Evolutionary conservation across 2,888 invertebrate genomes (phyloP).

Genomic region (Bhutanitis thaidina): DNA sequence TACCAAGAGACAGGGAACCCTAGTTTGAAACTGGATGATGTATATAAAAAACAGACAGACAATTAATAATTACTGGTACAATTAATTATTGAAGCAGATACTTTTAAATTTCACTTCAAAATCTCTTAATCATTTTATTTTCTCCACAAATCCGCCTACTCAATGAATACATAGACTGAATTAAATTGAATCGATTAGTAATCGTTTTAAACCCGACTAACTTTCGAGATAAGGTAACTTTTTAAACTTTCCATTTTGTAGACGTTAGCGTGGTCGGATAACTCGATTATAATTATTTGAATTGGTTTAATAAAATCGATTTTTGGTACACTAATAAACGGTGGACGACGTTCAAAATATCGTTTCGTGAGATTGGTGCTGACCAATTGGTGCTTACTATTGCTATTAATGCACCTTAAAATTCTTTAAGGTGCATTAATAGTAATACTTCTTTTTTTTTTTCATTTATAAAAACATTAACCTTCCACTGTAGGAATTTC

Average conservation of each 20-base stretch:
- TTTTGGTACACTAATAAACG: not conserved
- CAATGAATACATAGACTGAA: not conserved
- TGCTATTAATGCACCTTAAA: no score
- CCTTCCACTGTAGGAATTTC: no score
- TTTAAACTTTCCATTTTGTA: constrained; percentile 4
- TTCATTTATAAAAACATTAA: no score
- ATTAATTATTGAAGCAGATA: not conserved
- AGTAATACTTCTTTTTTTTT: no score
- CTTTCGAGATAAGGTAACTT: not conserved
- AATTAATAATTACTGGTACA: no score
- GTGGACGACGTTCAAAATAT: not conserved
- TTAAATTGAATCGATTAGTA: constrained; percentile 6
- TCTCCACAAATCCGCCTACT: not conserved
- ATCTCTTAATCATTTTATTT: not conserved
- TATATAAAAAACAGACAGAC: no score
- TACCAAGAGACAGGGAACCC: no score
- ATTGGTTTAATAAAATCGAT: constrained; percentile 4
- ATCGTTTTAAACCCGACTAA: not conserved
- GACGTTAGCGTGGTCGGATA: not conserved
- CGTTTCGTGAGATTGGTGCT: not conserved
- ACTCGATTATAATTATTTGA: constrained; percentile 5
- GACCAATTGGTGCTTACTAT: not conserved
- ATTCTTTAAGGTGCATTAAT: not conserved
- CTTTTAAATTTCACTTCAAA: not conserved
- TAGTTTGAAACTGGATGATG: no score